Conservation (phyloP, 2,888 invertebrate species). For the Sminthurides aquaticus region DNA sequence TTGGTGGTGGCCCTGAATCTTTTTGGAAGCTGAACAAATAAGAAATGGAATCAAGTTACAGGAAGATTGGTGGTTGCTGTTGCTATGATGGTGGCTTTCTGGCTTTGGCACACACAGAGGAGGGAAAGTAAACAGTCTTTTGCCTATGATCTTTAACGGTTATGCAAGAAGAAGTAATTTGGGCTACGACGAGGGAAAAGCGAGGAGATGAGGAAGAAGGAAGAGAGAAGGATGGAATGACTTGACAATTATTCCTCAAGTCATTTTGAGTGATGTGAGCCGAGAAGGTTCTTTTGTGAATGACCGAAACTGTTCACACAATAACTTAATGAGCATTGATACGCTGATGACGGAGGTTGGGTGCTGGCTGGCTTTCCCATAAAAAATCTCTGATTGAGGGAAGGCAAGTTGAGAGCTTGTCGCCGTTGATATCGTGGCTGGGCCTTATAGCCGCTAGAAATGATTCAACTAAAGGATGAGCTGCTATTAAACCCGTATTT, state of each 20-base stretch:
- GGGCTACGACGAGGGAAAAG: neutral
- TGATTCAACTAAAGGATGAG: constrained; percentile 17
- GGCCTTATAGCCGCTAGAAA: no score
- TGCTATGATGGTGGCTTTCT: no score
- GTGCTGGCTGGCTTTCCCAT: no score
- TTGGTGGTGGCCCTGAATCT: neutral
- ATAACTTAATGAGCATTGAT: constrained; percentile 6
- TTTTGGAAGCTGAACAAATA: no score
- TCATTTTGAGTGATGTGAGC: neutral
- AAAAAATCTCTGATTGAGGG: neutral
- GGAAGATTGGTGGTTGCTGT: no score
- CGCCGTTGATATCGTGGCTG: no score
- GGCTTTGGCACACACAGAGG: no score
- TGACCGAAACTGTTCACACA: neutral
- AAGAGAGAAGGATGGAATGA: neutral
- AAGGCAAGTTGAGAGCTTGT: neutral
- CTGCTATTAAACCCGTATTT: constrained; percentile 27
- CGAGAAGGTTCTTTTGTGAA: neutral
- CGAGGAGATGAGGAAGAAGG: neutral
- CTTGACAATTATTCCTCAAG: neutral
- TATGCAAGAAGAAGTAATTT: neutral
- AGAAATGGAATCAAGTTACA: no score
- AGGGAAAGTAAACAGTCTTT: neutral
- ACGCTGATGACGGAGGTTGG: neutral
- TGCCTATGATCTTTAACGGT: neutral